These are phyloP conservation scores for Pachyuromys duprasi DNA, from an alignment of 2,797 vertebrate species.

Conservation along the genomic window DNA sequence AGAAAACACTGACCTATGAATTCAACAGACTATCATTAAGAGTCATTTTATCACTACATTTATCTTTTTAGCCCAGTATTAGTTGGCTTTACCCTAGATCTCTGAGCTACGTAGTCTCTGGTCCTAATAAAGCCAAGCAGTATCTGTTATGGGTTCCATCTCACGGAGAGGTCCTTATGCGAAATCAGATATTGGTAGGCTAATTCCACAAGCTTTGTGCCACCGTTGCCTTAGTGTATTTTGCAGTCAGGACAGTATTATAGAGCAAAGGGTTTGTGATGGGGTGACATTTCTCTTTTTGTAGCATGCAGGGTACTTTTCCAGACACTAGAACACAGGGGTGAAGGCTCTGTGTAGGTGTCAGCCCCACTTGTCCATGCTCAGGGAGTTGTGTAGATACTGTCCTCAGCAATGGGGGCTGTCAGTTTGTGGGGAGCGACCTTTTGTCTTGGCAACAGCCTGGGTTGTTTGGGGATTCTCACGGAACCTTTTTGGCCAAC, in stretches of 20 bases:
- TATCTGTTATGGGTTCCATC: not conserved
- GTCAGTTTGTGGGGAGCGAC: not conserved
- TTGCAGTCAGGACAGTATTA: not conserved
- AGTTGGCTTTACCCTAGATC: not conserved
- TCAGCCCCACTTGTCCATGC: not conserved
- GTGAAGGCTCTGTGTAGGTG: not conserved
- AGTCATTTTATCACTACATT: not conserved
- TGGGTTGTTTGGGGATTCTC: not conserved
- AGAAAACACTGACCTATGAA: not conserved
- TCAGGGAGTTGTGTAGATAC: not conserved
- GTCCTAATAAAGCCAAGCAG: not conserved
- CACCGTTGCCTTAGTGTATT: not conserved
- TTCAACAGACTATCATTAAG: not conserved
- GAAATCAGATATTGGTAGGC: not conserved
- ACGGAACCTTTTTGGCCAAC: not conserved
- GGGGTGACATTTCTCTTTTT: not conserved
- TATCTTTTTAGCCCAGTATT: not conserved
- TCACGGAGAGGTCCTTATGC: not conserved
- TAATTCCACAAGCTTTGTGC: not conserved
- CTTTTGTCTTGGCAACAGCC: not conserved
- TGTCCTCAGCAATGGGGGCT: not conserved
- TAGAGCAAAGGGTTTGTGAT: not conserved
- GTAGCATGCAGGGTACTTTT: not conserved
- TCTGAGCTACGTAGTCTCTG: not conserved
- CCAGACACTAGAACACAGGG: not conserved